Percentiles rank a stretch among this genome's conserved stretches.
These are phyloP conservation scores for Odontamblyopus lacepedii DNA, from an alignment of 2,797 vertebrate genomes.

Conservation along the genomic window DNA sequence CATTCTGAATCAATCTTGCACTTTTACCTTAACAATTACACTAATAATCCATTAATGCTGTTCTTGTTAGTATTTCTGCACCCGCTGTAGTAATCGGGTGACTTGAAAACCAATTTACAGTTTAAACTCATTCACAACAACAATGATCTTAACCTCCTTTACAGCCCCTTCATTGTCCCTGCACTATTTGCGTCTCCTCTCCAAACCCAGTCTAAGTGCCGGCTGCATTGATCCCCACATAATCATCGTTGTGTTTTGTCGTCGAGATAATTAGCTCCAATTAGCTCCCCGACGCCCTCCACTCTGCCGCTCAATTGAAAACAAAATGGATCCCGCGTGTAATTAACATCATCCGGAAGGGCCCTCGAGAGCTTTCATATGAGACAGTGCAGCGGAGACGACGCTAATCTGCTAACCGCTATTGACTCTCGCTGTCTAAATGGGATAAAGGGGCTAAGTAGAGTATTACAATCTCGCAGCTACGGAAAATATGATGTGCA, in stretches of 20 bases:
- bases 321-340: constrained; percentile 69
- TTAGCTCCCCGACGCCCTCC: constrained; percentile 55
- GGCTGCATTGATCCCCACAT: constrained; percentile 31
- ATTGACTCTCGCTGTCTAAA: constrained; percentile 71
- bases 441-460: constrained; percentile 54
- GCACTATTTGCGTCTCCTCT: not conserved
- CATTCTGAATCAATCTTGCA: not conserved
- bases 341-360: constrained; percentile 67
- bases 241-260: constrained; percentile 51
- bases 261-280: constrained; percentile 66
- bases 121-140: not conserved
- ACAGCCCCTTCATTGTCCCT: not conserved
- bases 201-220: constrained; percentile 19
- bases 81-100: not conserved
- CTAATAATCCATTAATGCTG: not conserved
- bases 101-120: not conserved
- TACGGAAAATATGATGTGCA: constrained; percentile 16
- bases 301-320: constrained; percentile 48
- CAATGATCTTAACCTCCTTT: constrained; percentile 2
- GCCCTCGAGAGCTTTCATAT: constrained; percentile 66
- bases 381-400: constrained; percentile 53
- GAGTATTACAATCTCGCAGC: constrained; percentile 41
- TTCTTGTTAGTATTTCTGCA: not conserved
- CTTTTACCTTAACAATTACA: not conserved
- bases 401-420: constrained; percentile 64